Evolutionary conservation across 2,888 invertebrate genomes (phyloP).

Genomic region (Chydorus sphaericus): DNA sequence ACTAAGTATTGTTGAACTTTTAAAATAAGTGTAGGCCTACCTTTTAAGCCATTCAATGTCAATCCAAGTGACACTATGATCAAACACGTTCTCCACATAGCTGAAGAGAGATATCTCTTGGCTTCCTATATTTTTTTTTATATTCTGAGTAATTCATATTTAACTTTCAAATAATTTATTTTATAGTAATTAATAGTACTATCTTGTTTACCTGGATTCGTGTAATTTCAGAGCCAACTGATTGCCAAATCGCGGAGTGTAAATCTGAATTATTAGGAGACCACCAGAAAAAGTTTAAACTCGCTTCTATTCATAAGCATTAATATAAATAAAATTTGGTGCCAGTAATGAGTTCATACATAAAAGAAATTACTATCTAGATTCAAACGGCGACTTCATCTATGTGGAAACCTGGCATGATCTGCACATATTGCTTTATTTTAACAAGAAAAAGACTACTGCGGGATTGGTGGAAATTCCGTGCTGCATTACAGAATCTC

Average conservation of each 20-base stretch:
- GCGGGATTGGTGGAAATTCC: too few relatives aligned
- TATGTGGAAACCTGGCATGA: too few relatives aligned
- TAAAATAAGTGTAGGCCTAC: constrained; percentile 28
- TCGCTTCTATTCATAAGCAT: too few relatives aligned
- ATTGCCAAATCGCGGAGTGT: constrained; percentile 73
- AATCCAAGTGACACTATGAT: constrained; percentile 68
- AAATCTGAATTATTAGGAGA: too few relatives aligned
- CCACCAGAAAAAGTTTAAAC: too few relatives aligned
- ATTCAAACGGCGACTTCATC: too few relatives aligned
- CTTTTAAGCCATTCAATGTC: constrained; percentile 72
- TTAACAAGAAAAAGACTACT: too few relatives aligned
- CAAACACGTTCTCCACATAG: constrained; percentile 43
- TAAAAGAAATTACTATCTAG: too few relatives aligned
- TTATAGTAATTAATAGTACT: background rate
- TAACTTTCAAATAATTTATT: background rate
- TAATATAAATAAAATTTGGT: too few relatives aligned
- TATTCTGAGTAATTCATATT: background rate
- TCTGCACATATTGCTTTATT: too few relatives aligned
- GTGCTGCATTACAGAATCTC: too few relatives aligned
- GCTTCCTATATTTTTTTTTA: background rate
- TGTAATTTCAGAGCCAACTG: constrained; percentile 36
- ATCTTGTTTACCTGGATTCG: background rate
- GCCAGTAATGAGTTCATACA: too few relatives aligned
- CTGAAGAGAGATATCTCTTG: background rate
- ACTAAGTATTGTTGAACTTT: background rate